Evolutionary conservation across 2,888 invertebrate genomes (phyloP).

Genomic region (Megastigmus dorsalis): DNA sequence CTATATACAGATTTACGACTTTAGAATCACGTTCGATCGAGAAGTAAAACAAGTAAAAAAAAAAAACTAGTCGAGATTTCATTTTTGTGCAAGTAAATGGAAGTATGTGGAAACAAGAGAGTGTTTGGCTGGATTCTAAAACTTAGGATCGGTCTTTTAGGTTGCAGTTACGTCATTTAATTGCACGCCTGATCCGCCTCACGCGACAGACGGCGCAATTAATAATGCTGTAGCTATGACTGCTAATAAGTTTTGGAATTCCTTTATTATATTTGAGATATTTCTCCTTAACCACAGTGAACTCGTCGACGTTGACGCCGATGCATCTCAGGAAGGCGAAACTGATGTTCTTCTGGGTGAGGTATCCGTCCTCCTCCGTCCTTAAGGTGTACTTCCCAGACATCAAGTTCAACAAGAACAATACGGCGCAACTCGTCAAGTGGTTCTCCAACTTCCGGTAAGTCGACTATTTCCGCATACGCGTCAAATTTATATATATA

Average conservation of each 20-base stretch:
- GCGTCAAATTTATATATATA: too few species aligned
- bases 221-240: conserved; percentile 21
- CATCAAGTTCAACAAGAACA: conserved; percentile 99
- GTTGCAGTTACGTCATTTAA: conserved; percentile 19
- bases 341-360: conserved; percentile 99
- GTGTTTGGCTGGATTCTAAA: conserved; percentile 33
- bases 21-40: too few species aligned
- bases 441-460: conserved; percentile 99
- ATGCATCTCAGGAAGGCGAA: conserved; percentile 99
- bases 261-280: conserved; percentile 57
- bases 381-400: conserved; percentile 99
- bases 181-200: not conserved
- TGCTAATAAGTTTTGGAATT: conserved; percentile 37
- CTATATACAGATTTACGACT: too few species aligned
- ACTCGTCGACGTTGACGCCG: conserved; percentile 97
- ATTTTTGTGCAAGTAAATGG: not conserved
- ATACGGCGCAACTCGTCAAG: conserved; percentile 99
- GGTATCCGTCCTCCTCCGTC: conserved; percentile 98
- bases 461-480: conserved; percentile 62
- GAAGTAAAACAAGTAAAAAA: too few species aligned
- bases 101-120: not conserved
- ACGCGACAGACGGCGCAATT: not conserved
- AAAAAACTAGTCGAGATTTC: not conserved
- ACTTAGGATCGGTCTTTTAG: conserved; percentile 20
- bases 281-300: conserved; percentile 89